Conservation (phyloP, 2,797 vertebrate genomes). For the Pampus argenteus region DNA sequence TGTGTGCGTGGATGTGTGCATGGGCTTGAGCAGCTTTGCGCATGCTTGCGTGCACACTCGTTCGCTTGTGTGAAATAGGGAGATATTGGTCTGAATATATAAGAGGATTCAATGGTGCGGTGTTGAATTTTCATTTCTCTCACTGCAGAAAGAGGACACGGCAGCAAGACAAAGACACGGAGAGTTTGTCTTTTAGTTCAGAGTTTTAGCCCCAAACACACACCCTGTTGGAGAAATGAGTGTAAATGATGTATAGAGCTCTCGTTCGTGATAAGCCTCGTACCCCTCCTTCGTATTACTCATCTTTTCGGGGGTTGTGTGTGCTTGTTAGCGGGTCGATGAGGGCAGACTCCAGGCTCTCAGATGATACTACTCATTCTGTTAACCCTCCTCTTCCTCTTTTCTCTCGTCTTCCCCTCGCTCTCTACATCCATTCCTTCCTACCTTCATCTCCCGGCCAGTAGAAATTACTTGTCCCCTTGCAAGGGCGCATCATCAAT, state of each 20-base stretch:
- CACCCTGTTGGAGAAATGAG: slow-evolving; percentile 28
- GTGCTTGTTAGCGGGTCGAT: slow-evolving; percentile 71
- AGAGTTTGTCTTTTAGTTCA: slow-evolving; percentile 57
- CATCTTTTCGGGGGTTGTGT: slow-evolving; percentile 35
- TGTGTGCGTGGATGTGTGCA: slow-evolving; percentile 9
- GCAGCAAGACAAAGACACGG: slow-evolving; percentile 18
- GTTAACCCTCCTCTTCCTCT: slow-evolving; percentile 60
- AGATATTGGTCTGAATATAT: slow-evolving; percentile 76
- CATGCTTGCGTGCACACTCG: slow-evolving; percentile 40
- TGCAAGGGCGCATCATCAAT: slow-evolving; percentile 76
- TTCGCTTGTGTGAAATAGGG: slow-evolving; percentile 63
- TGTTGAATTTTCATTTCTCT: slow-evolving; percentile 68
- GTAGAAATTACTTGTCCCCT: slow-evolving; percentile 85
- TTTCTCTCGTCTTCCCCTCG: slow-evolving; percentile 40
- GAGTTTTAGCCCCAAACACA: too few relatives aligned
- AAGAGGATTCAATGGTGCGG: slow-evolving; percentile 57
- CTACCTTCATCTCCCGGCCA: slow-evolving; percentile 74
- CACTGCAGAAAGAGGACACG: slow-evolving; percentile 44
- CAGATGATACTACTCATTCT: slow-evolving; percentile 55
- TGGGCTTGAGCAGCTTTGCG: slow-evolving; percentile 42
- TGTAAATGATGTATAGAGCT: slow-evolving; percentile 73
- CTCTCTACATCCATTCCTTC: slow-evolving; percentile 69
- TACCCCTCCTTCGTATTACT: slow-evolving; percentile 44
- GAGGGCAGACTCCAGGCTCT: slow-evolving; percentile 42
- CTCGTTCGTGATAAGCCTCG: slow-evolving; percentile 60